Evolutionary conservation across 64 coral and sea anemone species (phyloP).

Genomic region (Dendronephthya gigantea): DNA sequence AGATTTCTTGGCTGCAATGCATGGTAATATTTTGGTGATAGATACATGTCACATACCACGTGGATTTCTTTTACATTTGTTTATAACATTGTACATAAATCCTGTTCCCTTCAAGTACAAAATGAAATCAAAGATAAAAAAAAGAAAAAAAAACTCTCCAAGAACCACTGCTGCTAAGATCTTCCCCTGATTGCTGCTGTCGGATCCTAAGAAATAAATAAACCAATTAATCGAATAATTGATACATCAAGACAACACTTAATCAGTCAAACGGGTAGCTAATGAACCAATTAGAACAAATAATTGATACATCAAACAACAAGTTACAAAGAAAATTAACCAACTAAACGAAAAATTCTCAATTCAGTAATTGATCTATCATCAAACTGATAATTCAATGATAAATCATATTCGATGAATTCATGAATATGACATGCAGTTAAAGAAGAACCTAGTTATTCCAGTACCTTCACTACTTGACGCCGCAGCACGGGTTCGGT

Average conservation of each 20-base stretch:
- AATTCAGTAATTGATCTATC: background rate
- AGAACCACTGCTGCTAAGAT: background rate
- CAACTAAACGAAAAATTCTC: background rate
- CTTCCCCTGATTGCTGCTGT: background rate
- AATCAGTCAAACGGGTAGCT: too few relatives aligned
- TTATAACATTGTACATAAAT: background rate
- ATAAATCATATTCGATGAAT: too few relatives aligned
- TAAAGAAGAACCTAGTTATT: too few relatives aligned
- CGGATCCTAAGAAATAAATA: background rate
- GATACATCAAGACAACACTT: too few relatives aligned
- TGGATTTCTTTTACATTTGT: background rate
- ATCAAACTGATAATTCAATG: background rate
- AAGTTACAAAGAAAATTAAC: too few relatives aligned
- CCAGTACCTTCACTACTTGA: background rate
- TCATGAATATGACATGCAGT: too few relatives aligned
- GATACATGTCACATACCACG: background rate
- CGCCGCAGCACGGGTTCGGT: background rate
- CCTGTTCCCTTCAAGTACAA: background rate
- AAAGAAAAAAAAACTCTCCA: background rate
- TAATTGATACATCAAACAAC: too few relatives aligned
- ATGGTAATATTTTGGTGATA: too few relatives aligned
- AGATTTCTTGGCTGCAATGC: too few relatives aligned
- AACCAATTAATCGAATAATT: background rate
- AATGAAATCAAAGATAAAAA: background rate
- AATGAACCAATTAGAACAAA: too few relatives aligned